These are phyloP conservation scores for Venusia cambrica DNA, from an alignment of 2,888 invertebrate genomes.

Conservation along the genomic window DNA sequence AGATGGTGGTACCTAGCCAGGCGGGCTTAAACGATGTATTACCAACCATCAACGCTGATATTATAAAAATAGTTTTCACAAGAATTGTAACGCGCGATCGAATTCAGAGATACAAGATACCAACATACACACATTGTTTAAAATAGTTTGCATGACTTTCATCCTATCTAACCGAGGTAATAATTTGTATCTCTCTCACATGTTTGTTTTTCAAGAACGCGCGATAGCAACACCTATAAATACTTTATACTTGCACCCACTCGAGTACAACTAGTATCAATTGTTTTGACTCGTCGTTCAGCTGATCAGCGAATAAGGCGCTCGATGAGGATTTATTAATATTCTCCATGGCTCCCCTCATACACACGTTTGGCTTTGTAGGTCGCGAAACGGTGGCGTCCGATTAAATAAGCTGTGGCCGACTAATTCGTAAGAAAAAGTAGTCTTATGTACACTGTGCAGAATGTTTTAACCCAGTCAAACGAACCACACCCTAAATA, in stretches of 20 bases:
- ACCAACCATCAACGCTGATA: too few species aligned
- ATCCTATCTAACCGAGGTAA: conserved; percentile 25
- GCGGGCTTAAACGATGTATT: too few species aligned
- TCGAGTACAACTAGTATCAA: background rate
- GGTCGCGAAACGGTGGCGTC: conserved; percentile 64
- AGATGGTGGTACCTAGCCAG: too few species aligned
- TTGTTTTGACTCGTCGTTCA: conserved; percentile 21
- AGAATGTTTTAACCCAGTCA: conserved; percentile 31
- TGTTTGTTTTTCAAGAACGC: conserved; percentile 6
- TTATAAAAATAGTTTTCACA: too few species aligned
- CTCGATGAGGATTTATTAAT: conserved; percentile 45
- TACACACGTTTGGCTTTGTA: conserved; percentile 56
- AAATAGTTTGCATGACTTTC: conserved; percentile 25
- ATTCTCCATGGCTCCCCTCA: conserved; percentile 50
- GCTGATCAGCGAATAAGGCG: conserved; percentile 31
- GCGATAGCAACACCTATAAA: conserved; percentile 12
- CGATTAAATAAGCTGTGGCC: conserved; percentile 51
- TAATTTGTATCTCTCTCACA: conserved; percentile 11
- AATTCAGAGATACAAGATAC: conserved; percentile 1
- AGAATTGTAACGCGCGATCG: too few species aligned
- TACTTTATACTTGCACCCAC: background rate
- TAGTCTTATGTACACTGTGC: conserved; percentile 38
- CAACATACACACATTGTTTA: conserved; percentile 10
- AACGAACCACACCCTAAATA: conserved; percentile 46
- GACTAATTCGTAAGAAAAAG: conserved; percentile 55